phyloP scores from a whole-genome alignment of 2,797 vertebrate species.

The Morelia viridis region DNA sequence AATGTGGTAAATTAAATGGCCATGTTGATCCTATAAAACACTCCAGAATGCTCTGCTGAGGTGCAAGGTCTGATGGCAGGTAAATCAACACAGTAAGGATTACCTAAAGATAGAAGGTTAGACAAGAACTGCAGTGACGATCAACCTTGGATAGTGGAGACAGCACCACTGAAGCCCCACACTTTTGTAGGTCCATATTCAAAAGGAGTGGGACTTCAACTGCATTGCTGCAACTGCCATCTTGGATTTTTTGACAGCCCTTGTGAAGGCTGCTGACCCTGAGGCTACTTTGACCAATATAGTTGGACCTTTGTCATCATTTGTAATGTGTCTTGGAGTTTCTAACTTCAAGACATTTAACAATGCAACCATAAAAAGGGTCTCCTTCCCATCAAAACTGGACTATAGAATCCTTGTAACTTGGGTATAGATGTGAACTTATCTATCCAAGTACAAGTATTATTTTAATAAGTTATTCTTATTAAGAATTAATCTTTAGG shows the following conservation, averaged over 20 bases:
- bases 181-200: not conserved
- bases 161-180: not conserved
- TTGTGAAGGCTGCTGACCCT: not conserved
- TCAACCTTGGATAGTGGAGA: not conserved
- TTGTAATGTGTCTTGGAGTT: not conserved
- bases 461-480: not conserved
- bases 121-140: not conserved
- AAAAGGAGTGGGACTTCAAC: not conserved
- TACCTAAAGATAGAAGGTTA: not conserved
- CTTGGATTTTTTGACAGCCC: not conserved
- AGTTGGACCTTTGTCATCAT: not conserved
- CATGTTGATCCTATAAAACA: not conserved
- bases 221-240: not conserved
- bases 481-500: not conserved
- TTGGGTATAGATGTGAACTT: not conserved
- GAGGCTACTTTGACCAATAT: not conserved
- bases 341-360: not conserved
- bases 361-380: not conserved
- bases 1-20: not conserved
- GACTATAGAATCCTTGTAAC: not conserved
- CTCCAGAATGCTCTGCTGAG: not conserved
- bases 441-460: not conserved
- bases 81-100: not conserved
- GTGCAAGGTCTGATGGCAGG: not conserved
- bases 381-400: not conserved